Base-by-base conservation (phyloP, 2,888 invertebrate genomes). In the Stomorhina lunata region DNA sequence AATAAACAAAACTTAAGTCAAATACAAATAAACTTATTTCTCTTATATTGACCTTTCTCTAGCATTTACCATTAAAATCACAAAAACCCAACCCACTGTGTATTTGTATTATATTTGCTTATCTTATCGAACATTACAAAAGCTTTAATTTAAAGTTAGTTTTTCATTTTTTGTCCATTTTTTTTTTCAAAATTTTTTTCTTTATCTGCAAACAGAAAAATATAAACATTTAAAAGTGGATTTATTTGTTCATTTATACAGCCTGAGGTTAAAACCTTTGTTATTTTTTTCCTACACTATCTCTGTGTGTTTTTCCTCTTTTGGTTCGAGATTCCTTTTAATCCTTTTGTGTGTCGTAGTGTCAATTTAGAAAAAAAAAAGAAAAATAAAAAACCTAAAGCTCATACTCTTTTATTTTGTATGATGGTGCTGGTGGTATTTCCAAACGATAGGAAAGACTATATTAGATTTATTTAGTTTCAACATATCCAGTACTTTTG, bases 191-290 rank as follows among this genome's bases (percentile, higher is more conserved):
- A 34, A 17, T 25, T 43, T 57, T 9, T 12, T 57, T 9, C 29
- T 20, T 20, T 9, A 32, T 20, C 9, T 17, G 22, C 17, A 43
- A 43, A 77, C 40, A 40, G n/a, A 22, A 15, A 20, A 17, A 55
- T 9, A 12, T 17, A 65, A 66, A 50, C 17, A 32, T 61, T 72
- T 61, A 59, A 63, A 72, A 72, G 34, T 66, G 40, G 72, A 75
- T 69, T 81, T 81, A 40, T 72, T 77, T 77, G 66, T 75, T 75
- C 75, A 32, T 63, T 75, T 79, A 29, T 48, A 66, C 20, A 37
- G 79, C 79, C 75, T 71, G 45, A 59, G 79, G 79, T 55, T 71
- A 17, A 48, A 72, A 79, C 71, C 79, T 79, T 78, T 78, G 81
- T 75, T 65, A 75, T 75, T 78, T 25, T 15, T 57, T 59, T 65